A percentile compares a stretch with the other conserved stretches of the same genome.
Evolutionary conservation across 1,140 invertebrate genomes (phyloP).

Genomic region (Drosophila erecta): DNA sequence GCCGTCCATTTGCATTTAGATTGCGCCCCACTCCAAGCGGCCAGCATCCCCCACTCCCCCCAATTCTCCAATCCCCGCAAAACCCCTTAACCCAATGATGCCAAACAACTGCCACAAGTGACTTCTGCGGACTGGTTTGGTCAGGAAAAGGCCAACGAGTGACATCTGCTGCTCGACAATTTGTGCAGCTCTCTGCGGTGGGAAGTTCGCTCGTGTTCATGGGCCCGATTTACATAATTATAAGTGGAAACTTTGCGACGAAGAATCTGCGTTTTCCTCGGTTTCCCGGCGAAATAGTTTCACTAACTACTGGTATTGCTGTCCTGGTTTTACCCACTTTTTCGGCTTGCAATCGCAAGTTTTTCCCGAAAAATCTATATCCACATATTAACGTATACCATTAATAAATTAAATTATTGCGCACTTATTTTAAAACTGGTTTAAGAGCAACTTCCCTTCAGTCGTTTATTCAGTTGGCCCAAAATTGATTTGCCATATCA

Average conservation of each 20-base stretch:
- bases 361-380: neutral
- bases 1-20: conserved; percentile 79
- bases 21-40: conserved; percentile 40
- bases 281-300: conserved; percentile 18
- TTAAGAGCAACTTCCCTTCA: too few species aligned
- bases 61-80: neutral
- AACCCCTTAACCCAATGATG: conserved; percentile 21
- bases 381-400: neutral
- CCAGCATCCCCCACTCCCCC: too few species aligned
- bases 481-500: conserved; percentile 9
- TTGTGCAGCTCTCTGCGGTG: conserved; percentile 54
- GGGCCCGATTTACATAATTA: conserved; percentile 73
- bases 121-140: conserved; percentile 49
- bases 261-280: conserved; percentile 7
- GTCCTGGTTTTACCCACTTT: too few species aligned
- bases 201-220: conserved; percentile 64
- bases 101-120: conserved; percentile 33
- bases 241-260: conserved; percentile 40
- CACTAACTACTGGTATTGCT: conserved; percentile 1
- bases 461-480: neutral
- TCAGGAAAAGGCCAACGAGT: conserved; percentile 29
- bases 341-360: neutral
- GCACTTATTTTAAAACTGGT: too few species aligned
- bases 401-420: too few species aligned
- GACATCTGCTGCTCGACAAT: conserved; percentile 75